Conservation (phyloP, 2,888 invertebrate species). For the Cactoblastis cactorum region DNA sequence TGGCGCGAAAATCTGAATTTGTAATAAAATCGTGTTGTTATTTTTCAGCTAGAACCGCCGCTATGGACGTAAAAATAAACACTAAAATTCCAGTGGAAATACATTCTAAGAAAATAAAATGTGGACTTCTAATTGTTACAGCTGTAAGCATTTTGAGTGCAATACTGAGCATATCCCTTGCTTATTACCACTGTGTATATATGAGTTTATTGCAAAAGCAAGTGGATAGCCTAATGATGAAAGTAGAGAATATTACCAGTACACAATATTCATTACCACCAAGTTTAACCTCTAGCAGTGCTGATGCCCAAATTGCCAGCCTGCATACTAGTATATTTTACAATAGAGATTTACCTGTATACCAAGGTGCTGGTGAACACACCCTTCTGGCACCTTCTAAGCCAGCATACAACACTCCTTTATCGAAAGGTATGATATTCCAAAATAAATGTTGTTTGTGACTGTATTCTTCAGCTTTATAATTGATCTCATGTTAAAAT, state of each 20-base stretch:
- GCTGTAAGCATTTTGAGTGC: conserved; percentile 8
- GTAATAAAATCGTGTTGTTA: too few relatives aligned
- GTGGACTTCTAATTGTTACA: conserved; percentile 2
- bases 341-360: background rate
- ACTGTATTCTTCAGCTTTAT: too few relatives aligned
- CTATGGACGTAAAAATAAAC: conserved; percentile 3
- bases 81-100: background rate
- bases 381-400: background rate
- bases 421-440: background rate
- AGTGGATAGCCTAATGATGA: conserved; percentile 7
- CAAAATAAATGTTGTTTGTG: background rate
- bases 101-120: conserved; percentile 4
- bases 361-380: background rate
- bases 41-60: conserved; percentile 12
- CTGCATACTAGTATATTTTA: background rate
- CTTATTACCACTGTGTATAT: conserved; percentile 9
- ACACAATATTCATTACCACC: background rate
- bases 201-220: conserved; percentile 9
- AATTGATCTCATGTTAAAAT: too few relatives aligned
- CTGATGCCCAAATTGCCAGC: conserved; percentile 1
- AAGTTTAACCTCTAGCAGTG: conserved; percentile 2
- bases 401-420: background rate
- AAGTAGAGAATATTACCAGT: conserved; percentile 5
- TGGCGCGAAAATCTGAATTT: conserved; percentile 4
- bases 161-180: conserved; percentile 1